These are phyloP conservation scores for Limnephilus marmoratus DNA, from an alignment of 2,888 invertebrate genomes.

Conservation along the genomic window DNA sequence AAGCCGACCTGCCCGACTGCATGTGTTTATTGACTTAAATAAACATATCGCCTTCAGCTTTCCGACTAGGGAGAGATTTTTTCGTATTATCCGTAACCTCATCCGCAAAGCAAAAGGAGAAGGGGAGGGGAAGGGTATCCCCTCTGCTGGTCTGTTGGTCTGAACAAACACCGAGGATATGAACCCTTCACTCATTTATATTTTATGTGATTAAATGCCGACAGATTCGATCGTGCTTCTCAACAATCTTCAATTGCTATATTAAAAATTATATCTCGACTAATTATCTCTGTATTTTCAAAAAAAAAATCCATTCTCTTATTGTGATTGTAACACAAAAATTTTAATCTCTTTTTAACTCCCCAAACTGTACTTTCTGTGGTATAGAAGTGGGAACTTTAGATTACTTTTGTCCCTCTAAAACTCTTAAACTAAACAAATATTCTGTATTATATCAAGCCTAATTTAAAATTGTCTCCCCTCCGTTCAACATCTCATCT, in stretches of 20 bases:
- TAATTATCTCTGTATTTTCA: no score
- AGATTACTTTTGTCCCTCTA: no score
- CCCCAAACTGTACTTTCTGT: no score
- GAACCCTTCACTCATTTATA: background rate
- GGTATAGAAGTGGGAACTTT: no score
- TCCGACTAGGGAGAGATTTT: slow-evolving; percentile 15
- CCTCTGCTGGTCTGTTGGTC: slow-evolving; percentile 3
- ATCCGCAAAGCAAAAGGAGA: slow-evolving; percentile 29
- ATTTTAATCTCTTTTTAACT: no score
- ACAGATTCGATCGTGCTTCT: slow-evolving; percentile 5
- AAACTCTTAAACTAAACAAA: no score
- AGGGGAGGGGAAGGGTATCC: background rate
- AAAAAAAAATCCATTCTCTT: no score
- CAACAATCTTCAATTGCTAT: background rate
- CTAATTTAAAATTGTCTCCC: no score
- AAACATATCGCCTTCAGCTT: slow-evolving; percentile 42
- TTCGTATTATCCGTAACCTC: slow-evolving; percentile 30
- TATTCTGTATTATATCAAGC: no score
- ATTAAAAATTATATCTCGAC: background rate
- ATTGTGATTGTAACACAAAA: no score
- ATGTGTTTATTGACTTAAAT: slow-evolving; percentile 29
- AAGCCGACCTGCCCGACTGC: background rate
- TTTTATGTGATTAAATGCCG: background rate
- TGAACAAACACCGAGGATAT: slow-evolving; percentile 41
- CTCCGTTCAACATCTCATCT: no score